Evolutionary conservation across 2,888 invertebrate genomes (phyloP).

Genomic region (Agelastica alni): DNA sequence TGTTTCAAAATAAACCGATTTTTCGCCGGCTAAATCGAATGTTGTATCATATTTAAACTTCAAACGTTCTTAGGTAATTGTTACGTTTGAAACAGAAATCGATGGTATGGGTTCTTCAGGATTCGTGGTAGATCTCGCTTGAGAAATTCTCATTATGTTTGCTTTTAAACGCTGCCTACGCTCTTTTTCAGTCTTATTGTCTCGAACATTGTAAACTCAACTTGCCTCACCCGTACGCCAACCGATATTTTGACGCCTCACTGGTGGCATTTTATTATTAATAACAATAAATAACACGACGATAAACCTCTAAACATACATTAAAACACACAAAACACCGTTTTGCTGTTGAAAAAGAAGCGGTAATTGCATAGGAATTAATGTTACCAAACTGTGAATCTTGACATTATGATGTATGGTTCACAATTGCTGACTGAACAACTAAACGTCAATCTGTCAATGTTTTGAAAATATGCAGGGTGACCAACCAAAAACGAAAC

Average conservation of each 20-base stretch:
- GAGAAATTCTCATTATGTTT: background rate
- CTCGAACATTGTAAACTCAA: background rate
- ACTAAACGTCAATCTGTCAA: too few species aligned
- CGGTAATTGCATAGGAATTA: too few species aligned
- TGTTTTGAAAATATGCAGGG: too few species aligned
- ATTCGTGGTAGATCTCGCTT: slow-evolving; percentile 1
- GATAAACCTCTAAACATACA: background rate
- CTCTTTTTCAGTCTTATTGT: background rate
- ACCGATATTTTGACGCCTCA: slow-evolving; percentile 2
- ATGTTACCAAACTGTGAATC: too few species aligned
- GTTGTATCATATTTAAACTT: background rate
- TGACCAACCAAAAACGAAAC: too few species aligned
- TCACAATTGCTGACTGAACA: too few species aligned
- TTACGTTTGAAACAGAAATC: background rate
- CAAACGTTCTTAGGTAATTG: background rate
- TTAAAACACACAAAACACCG: background rate
- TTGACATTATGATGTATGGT: too few species aligned
- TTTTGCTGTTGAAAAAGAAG: background rate
- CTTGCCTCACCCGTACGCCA: background rate
- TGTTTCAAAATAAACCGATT: background rate
- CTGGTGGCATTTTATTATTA: background rate
- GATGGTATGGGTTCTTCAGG: background rate
- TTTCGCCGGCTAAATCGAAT: background rate
- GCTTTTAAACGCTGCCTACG: background rate
- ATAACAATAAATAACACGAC: background rate